Evolutionary conservation across 1,140 invertebrate species (phyloP), one percentile per base, ranked within the genome.

Genomic region (Aporrectodea caliginosa): DNA sequence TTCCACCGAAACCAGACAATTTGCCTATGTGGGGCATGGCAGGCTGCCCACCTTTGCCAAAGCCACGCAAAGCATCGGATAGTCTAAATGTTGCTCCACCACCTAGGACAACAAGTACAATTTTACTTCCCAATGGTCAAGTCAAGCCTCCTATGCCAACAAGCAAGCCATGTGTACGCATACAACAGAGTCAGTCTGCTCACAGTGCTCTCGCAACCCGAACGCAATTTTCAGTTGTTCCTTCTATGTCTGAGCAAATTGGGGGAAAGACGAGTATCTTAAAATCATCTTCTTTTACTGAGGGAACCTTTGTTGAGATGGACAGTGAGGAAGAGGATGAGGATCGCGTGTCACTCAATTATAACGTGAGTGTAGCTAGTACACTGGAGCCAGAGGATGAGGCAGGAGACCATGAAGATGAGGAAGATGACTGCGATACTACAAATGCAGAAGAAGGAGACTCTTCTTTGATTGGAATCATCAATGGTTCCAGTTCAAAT

Each of bases 1-100:
- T 80, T 29, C 79, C 79, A 33, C 79, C 79, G 14, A 80, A 80
- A 71, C 79, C 79, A 14, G 79, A 35, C 35, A 35, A 33, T 31
- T 70, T 80, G 1, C 69, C 79, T n/a, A 69, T 58, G 6, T 6
- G 6, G 22, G 43, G 43, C 22, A 6, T 58, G 43, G 6, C 6
- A 58, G 6, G 69, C 16, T 14, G 79, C 16, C 69, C 79, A 34
- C 27, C 31, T 29, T 33, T 75, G 32, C 58, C 74, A 22, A 22
- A 6, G n/a, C 79, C 27, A 79, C 35, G 34, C n/a, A 69, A 35
- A 73, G 1, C 16, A 2, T 58, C 35, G 31, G 27, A 73, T 30
- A 33, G 30, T 33, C 33, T 43, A 29, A 16, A 22, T 1, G n/a
- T 16, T 58, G 43, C 29, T n/a, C n/a, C 58, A 34, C 34, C 16